These are phyloP conservation scores for Atherix ibis DNA, from an alignment of 2,888 invertebrate genomes.

Conservation along the genomic window DNA sequence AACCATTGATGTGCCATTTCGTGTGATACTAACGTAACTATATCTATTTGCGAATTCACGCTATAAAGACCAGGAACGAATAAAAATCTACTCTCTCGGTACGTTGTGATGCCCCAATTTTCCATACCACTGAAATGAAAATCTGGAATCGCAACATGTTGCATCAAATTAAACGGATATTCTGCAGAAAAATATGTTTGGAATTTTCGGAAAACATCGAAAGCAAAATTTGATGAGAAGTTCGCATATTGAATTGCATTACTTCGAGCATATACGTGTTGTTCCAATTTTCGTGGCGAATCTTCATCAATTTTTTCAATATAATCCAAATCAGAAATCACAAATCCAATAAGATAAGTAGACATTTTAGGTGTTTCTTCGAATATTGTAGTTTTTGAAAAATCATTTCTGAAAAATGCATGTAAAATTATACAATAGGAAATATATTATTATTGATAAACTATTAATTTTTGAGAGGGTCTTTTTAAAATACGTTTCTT, in stretches of 20 bases:
- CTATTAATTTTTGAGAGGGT: too few species aligned
- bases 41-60: slow-evolving; percentile 1
- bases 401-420: slow-evolving; percentile 21
- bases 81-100: slow-evolving; percentile 29
- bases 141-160: slow-evolving; percentile 41
- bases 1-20: slow-evolving; percentile 56
- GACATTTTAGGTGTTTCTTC: slow-evolving; percentile 44
- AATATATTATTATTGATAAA: too few species aligned
- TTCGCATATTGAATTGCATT: slow-evolving; percentile 38
- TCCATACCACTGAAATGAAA: slow-evolving; percentile 66
- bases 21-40: slow-evolving; percentile 27
- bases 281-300: too few species aligned
- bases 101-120: slow-evolving; percentile 55
- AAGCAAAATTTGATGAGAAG: slow-evolving; percentile 31
- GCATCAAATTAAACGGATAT: slow-evolving; percentile 15
- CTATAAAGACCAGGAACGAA: slow-evolving; percentile 3
- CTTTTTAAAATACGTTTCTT: too few species aligned
- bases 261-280: slow-evolving; percentile 6
- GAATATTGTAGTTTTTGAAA: slow-evolving; percentile 10
- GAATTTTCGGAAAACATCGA: slow-evolving; percentile 3
- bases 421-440: too few species aligned
- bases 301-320: not conserved
- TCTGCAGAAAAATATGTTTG: slow-evolving; percentile 3
- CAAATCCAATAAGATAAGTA: slow-evolving; percentile 57
- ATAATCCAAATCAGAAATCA: slow-evolving; percentile 39